Percentiles rank a stretch among this genome's conserved stretches.
These are phyloP conservation scores for Rhagophthalmus giganteus DNA, from an alignment of 2,888 invertebrate genomes.

Conservation along the genomic window DNA sequence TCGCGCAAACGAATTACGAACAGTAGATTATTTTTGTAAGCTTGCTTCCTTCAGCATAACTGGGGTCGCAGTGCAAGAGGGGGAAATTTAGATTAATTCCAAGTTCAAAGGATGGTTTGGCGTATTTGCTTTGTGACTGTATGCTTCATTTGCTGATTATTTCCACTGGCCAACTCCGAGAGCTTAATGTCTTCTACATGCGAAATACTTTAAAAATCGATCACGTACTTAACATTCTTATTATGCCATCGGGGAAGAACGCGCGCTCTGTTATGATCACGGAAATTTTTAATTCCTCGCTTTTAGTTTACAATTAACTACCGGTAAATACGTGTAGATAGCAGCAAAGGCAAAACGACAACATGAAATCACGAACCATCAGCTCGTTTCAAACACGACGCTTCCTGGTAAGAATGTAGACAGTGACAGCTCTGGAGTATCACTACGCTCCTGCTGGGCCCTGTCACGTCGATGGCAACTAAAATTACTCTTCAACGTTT, in stretches of 20 bases:
- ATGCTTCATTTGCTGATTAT: constrained; percentile 51
- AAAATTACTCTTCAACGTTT: constrained; percentile 29
- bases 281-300: no score
- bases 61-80: constrained; percentile 37
- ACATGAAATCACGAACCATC: constrained; percentile 32
- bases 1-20: neutral
- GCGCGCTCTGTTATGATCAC: no score
- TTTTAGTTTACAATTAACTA: no score
- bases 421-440: constrained; percentile 36
- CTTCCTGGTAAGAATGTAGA: constrained; percentile 37
- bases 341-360: no score
- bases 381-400: constrained; percentile 27
- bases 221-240: neutral
- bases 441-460: constrained; percentile 35
- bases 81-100: constrained; percentile 48
- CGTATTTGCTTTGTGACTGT: constrained; percentile 49
- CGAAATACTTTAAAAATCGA: constrained; percentile 23
- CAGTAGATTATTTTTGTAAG: constrained; percentile 22
- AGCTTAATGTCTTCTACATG: constrained; percentile 31
- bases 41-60: constrained; percentile 25
- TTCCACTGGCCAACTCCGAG: constrained; percentile 45
- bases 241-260: no score
- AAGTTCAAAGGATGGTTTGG: constrained; percentile 50
- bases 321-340: no score
- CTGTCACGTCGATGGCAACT: constrained; percentile 35